Evolutionary conservation across 2,888 invertebrate genomes (phyloP), one percentile per base, ranked within the genome.

Genomic region (Synergus itoensis): DNA sequence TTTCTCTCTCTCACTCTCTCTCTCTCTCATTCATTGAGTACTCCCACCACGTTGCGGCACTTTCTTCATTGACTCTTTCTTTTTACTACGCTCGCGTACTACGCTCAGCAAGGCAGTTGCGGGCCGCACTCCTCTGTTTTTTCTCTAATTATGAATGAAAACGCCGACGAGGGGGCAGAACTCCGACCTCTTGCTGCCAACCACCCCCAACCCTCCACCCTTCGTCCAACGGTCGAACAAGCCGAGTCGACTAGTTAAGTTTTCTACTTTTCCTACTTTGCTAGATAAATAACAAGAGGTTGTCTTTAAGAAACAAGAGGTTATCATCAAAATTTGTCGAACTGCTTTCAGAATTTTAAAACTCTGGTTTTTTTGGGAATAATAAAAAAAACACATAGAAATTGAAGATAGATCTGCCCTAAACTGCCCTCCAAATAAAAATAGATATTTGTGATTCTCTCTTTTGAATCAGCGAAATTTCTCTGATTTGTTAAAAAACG

Each of bases 41-140:
- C 84, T 85, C 84, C 82, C 81, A 81, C 81, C 82, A 77, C 81
- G 80, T 84, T 83, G 83, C 86, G 85, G 86, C 85, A 90, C 90
- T 91, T 92, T 92, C 92, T 92, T 91, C 92, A 92, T 92, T 92
- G 92, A 92, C 91, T 91, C 92, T 92, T 92, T 92, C 92, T 92
- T 92, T 91, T 89, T 88, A 91, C 91, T 92, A 92, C 91, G 91
- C 87, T 84, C 86, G 89, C 90, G 90, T 90, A 89, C 88, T 88
- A 89, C 84, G 81, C 84, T 79, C 82, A 81, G 79, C 82, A 83
- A 82, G 82, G 80, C 83, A 83, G 84, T 82, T 80, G 79, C 81
- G 84, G 83, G 83, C 84, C 82, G 85, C 84, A 82, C 87, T 87
- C 84, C 86, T 87, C 87, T 89, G 88, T 90, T 91, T 88, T 89